Evolutionary conservation across 2,113 vertebrate genomes (phyloP).

Genomic region (Osmerus eperlanus): DNA sequence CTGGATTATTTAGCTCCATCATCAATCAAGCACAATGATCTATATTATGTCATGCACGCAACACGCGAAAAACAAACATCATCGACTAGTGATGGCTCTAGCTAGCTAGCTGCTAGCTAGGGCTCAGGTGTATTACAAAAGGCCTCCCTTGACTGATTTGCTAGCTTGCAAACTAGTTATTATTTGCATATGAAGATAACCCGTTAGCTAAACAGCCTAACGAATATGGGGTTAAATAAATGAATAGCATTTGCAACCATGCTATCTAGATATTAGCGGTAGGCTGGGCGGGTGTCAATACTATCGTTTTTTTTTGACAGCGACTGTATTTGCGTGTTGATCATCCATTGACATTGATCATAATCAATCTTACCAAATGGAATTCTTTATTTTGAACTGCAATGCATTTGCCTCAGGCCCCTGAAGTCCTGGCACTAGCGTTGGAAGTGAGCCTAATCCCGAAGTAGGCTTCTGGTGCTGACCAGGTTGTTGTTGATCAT

Average conservation of each 20-base stretch:
- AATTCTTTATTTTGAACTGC: constrained; percentile 93
- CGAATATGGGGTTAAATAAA: no score
- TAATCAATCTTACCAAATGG: constrained; percentile 83
- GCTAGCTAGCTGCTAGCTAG: no score
- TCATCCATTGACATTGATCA: neutral
- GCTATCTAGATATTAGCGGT: constrained; percentile 12
- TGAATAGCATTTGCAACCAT: neutral
- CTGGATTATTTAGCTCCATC: no score
- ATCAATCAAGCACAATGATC: no score
- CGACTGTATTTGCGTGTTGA: neutral
- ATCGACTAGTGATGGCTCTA: no score
- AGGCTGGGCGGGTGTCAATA: no score
- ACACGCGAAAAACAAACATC: neutral
- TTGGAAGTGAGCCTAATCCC: constrained; percentile 78
- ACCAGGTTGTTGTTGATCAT: constrained; percentile 84
- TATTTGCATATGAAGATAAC: no score
- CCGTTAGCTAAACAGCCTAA: no score
- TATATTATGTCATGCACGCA: no score
- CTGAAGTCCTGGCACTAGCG: constrained; percentile 85
- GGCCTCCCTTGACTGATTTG: no score
- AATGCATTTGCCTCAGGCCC: constrained; percentile 87
- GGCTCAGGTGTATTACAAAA: no score
- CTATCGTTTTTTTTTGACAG: neutral
- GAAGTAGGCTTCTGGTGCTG: constrained; percentile 69
- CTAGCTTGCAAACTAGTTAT: neutral